phyloP scores from a whole-genome alignment of 2,888 invertebrate genomes.

The Alviniconcha strummeri region DNA sequence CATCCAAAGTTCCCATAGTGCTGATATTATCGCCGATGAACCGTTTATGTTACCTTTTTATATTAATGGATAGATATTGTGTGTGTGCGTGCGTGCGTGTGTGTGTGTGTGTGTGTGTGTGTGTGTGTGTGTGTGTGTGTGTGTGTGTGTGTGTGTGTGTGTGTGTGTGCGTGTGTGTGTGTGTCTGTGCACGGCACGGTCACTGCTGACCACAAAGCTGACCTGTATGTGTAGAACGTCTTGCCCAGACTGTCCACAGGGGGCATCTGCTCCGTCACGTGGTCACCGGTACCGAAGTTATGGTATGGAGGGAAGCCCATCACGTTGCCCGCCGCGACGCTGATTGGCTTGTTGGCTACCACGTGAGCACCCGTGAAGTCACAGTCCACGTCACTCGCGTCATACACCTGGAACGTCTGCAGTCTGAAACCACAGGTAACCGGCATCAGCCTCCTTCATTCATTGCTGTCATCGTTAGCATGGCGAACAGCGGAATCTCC shows the following conservation, averaged over 20 bases:
- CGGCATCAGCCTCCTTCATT: too few relatives aligned
- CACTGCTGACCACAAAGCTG: too few relatives aligned
- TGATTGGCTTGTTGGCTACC: background rate
- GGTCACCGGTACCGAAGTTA: background rate
- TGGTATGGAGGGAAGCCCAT: background rate
- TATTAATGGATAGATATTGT: too few relatives aligned
- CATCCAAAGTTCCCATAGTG: too few relatives aligned
- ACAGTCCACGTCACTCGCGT: background rate
- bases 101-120: background rate
- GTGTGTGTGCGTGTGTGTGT: background rate
- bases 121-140: background rate
- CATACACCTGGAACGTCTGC: slow-evolving; percentile 8
- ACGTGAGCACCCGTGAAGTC: background rate
- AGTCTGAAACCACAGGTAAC: background rate
- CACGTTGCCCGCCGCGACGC: background rate
- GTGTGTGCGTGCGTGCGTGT: background rate
- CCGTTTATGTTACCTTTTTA: too few relatives aligned
- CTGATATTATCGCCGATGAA: too few relatives aligned
- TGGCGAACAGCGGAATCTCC: too few relatives aligned
- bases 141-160: background rate
- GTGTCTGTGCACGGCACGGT: too few relatives aligned
- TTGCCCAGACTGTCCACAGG: slow-evolving; percentile 8
- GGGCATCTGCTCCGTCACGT: background rate
- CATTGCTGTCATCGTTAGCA: too few relatives aligned
- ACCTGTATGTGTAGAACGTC: slow-evolving; percentile 16